Percentiles rank a stretch among this genome's conserved stretches.
These are phyloP conservation scores for Lasiommata megera DNA, from an alignment of 2,888 invertebrate genomes.

Conservation along the genomic window DNA sequence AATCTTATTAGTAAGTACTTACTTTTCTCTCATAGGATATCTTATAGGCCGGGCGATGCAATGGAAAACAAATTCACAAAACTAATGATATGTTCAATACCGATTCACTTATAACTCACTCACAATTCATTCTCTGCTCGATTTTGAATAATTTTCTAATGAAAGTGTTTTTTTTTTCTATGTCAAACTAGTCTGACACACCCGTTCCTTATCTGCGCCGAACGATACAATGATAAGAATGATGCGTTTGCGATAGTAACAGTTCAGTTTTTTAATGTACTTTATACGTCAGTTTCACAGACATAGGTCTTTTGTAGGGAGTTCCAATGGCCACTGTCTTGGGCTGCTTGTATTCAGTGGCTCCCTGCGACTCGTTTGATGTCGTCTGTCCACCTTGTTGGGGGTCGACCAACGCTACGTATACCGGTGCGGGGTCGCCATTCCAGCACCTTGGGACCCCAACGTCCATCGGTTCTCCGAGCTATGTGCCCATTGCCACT, in stretches of 20 bases:
- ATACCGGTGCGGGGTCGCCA: too few species aligned
- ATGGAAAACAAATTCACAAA: neutral
- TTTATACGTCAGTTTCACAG: neutral
- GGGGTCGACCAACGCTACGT: too few species aligned
- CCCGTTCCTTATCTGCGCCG: slow-evolving; percentile 23
- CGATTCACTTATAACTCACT: neutral
- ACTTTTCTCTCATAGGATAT: slow-evolving; percentile 23
- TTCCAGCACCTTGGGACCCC: too few species aligned
- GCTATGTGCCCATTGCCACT: too few species aligned
- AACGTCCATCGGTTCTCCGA: too few species aligned
- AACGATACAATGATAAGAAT: slow-evolving; percentile 24
- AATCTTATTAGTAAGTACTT: slow-evolving; percentile 8
- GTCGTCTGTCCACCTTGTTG: too few species aligned
- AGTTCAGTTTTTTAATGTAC: neutral
- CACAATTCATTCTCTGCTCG: too few species aligned
- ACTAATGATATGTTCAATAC: neutral
- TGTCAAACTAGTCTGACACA: slow-evolving; percentile 12
- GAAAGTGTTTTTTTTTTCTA: neutral
- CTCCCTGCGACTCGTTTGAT: too few species aligned
- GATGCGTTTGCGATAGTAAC: slow-evolving; percentile 17
- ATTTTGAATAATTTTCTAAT: neutral
- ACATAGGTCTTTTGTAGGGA: too few species aligned
- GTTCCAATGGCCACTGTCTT: too few species aligned
- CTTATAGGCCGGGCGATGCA: neutral
- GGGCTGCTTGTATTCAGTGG: too few species aligned